phyloP scores from a whole-genome alignment of 2,113 vertebrate species.

The Hippolais icterina region DNA sequence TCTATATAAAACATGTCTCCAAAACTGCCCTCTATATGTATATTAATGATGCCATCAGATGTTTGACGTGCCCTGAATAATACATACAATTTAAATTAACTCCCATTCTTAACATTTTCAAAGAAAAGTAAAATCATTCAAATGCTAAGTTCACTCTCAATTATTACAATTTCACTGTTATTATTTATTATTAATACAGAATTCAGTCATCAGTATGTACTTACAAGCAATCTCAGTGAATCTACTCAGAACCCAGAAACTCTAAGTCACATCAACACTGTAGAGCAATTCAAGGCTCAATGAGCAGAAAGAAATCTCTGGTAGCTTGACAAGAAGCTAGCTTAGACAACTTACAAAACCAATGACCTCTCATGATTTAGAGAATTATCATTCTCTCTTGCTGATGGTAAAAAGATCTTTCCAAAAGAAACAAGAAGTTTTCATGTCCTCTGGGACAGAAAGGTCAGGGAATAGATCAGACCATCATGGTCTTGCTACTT shows the following conservation, averaged over 20 bases:
- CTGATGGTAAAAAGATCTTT: not conserved
- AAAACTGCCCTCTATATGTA: slow-evolving; percentile 40
- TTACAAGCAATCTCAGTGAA: not conserved
- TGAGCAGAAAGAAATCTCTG: not conserved
- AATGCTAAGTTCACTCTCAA: slow-evolving; percentile 13
- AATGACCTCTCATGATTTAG: not conserved
- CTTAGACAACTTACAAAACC: not conserved
- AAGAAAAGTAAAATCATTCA: slow-evolving; percentile 44
- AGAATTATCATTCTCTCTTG: not conserved
- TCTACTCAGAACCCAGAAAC: not conserved
- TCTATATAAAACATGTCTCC: slow-evolving; percentile 14
- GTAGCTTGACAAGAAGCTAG: not conserved
- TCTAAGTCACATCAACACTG: not conserved
- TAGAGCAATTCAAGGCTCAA: not conserved
- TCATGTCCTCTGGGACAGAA: not conserved
- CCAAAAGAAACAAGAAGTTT: not conserved
- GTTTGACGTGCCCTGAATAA: slow-evolving; percentile 56
- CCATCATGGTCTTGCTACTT: not conserved
- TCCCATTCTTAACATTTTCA: slow-evolving; percentile 30
- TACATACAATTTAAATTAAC: slow-evolving; percentile 61
- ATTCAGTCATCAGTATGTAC: not conserved
- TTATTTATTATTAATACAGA: slow-evolving; percentile 48
- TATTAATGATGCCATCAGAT: slow-evolving; percentile 40
- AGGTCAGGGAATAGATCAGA: not conserved
- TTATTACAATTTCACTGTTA: slow-evolving; percentile 26